phyloP scores from a whole-genome alignment of 2,888 invertebrate species.

The Caenorhabditis sp. region DNA sequence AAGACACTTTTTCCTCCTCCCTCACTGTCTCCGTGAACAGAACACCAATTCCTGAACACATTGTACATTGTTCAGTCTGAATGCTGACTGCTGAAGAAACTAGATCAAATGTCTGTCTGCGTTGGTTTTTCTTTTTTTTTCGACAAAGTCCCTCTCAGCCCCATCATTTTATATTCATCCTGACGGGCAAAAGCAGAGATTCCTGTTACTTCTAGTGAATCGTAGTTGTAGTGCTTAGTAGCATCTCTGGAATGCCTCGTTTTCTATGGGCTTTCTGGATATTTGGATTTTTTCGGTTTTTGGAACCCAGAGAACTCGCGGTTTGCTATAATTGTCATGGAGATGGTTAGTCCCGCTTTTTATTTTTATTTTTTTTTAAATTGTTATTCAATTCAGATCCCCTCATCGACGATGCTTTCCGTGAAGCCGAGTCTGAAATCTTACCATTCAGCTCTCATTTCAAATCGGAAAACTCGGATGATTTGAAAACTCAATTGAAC shows the following conservation, averaged over 20 bases:
- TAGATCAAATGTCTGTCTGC: slow-evolving; percentile 3
- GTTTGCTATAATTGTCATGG: slow-evolving; percentile 8
- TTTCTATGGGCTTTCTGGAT: background rate
- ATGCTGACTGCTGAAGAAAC: slow-evolving; percentile 5
- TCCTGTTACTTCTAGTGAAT: background rate
- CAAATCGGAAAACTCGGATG: background rate
- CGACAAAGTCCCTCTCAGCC: background rate
- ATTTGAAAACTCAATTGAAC: slow-evolving; percentile 18
- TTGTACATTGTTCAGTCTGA: slow-evolving; percentile 4
- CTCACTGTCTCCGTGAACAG: background rate
- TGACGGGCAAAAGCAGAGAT: background rate
- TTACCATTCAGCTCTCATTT: slow-evolving; percentile 7
- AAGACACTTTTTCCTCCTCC: background rate
- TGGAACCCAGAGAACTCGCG: background rate
- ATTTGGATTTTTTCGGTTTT: background rate
- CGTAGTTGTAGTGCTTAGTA: background rate
- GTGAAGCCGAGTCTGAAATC: slow-evolving; percentile 23
- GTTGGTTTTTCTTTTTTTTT: background rate
- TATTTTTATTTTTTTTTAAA: background rate
- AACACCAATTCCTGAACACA: slow-evolving; percentile 1
- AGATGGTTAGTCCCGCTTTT: background rate
- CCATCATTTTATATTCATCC: background rate
- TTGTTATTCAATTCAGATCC: background rate
- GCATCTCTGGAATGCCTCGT: background rate
- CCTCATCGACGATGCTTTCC: slow-evolving; percentile 14